These are phyloP conservation scores for Hyaena hyaena DNA, from an alignment of 2,113 vertebrate species.

Conservation along the genomic window DNA sequence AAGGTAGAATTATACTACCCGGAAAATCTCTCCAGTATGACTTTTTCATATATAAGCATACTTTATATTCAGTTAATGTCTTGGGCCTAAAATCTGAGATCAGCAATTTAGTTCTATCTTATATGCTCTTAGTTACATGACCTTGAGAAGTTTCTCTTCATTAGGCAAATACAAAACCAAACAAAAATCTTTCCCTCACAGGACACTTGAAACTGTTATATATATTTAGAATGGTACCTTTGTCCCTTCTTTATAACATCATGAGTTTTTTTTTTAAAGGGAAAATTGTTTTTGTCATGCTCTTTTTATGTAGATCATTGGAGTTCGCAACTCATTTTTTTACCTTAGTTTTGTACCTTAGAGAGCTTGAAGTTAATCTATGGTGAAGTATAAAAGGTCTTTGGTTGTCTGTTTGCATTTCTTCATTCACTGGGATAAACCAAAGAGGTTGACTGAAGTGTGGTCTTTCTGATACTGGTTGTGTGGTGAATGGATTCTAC, in stretches of 20 bases:
- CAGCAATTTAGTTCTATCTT: slow-evolving; percentile 4
- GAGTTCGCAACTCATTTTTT: slow-evolving; percentile 6
- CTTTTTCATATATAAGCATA: slow-evolving; percentile 49
- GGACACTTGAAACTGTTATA: slow-evolving; percentile 36
- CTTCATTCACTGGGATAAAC: background rate
- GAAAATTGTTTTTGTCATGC: background rate
- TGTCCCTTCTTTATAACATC: background rate
- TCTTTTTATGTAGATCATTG: background rate
- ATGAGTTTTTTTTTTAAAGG: background rate
- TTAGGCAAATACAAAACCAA: background rate
- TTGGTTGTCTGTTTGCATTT: slow-evolving; percentile 42
- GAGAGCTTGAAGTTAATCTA: background rate
- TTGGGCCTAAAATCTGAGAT: slow-evolving; percentile 25
- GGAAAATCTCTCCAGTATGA: background rate
- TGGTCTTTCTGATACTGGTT: background rate
- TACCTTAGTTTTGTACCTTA: slow-evolving; percentile 40
- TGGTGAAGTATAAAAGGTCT: background rate
- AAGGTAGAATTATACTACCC: slow-evolving; percentile 6
- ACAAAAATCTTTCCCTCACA: background rate
- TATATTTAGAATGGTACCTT: slow-evolving; percentile 28
- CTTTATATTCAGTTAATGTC: slow-evolving; percentile 7
- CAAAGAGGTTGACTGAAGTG: slow-evolving; percentile 18
- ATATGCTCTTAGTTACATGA: background rate
- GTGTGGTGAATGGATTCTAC: background rate
- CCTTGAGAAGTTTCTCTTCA: background rate